phyloP scores from a whole-genome alignment of 2,113 vertebrate species.

The Lota lota region DNA sequence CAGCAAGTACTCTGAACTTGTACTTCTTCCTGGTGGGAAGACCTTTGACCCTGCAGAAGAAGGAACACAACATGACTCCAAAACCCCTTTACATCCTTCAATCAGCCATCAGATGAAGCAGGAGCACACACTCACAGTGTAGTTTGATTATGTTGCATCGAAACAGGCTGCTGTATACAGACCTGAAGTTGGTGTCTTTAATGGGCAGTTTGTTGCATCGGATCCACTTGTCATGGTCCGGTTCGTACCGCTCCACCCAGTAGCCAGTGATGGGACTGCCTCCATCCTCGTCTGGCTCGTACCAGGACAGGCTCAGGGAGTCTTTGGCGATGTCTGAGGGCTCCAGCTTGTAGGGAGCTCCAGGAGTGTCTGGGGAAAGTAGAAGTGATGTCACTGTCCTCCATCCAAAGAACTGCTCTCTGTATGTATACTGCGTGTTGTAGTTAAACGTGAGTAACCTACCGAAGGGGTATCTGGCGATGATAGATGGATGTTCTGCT shows the following conservation, averaged over 20 bases:
- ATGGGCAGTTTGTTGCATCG: slow-evolving; percentile 94
- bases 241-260: slow-evolving; percentile 94
- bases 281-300: slow-evolving; percentile 95
- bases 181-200: slow-evolving; percentile 92
- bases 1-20: slow-evolving; percentile 95
- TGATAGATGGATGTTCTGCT: slow-evolving; percentile 81
- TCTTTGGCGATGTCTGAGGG: slow-evolving; percentile 90
- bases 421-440: neutral
- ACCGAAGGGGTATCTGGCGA: slow-evolving; percentile 93
- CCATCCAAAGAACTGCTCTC: neutral
- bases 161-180: slow-evolving; percentile 11
- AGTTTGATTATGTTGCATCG: no score
- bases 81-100: no score
- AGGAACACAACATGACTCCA: neutral
- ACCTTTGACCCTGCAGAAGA: slow-evolving; percentile 85
- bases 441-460: slow-evolving; percentile 47
- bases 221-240: slow-evolving; percentile 91
- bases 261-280: slow-evolving; percentile 97
- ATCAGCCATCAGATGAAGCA: no score
- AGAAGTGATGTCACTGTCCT: neutral
- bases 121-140: neutral
- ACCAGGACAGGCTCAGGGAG: slow-evolving; percentile 89
- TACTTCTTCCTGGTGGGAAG: slow-evolving; percentile 98
- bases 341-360: slow-evolving; percentile 88
- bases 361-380: slow-evolving; percentile 82